Evolutionary conservation across 2,113 vertebrate genomes (phyloP).

Genomic region (Nycticorax nycticorax): DNA sequence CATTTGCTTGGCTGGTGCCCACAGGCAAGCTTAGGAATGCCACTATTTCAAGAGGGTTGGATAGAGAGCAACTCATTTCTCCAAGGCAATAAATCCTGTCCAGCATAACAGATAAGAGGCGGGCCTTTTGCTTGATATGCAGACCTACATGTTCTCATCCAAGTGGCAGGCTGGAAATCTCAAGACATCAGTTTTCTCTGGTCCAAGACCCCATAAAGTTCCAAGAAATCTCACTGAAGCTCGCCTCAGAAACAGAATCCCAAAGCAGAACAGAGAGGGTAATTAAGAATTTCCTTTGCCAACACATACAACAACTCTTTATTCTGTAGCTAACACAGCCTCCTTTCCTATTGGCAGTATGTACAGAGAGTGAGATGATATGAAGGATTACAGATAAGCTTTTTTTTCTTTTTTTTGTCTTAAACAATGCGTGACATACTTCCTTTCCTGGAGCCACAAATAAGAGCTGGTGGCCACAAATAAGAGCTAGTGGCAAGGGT

Average conservation of each 20-base stretch:
- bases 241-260: constrained; percentile 35
- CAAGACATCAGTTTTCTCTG: not conserved
- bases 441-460: not conserved
- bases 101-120: not conserved
- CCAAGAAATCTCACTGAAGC: constrained; percentile 56
- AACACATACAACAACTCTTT: constrained; percentile 19
- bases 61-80: not conserved
- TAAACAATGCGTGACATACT: not conserved
- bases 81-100: constrained; percentile 11
- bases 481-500: not conserved
- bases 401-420: not conserved
- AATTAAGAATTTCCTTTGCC: constrained; percentile 33
- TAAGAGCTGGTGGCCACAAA: not conserved
- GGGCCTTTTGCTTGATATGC: not conserved
- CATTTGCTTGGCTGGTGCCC: not conserved
- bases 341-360: not conserved
- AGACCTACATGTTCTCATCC: not conserved
- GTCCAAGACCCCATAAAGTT: constrained; percentile 16
- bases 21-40: not conserved
- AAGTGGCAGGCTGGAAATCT: constrained; percentile 19
- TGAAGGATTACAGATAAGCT: not conserved
- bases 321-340: not conserved
- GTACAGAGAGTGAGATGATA: not conserved
- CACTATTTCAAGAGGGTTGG: not conserved
- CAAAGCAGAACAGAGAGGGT: constrained; percentile 21